Conservation (phyloP, 2,113 vertebrate species). For the Poeciliopsis prolifica region DNA sequence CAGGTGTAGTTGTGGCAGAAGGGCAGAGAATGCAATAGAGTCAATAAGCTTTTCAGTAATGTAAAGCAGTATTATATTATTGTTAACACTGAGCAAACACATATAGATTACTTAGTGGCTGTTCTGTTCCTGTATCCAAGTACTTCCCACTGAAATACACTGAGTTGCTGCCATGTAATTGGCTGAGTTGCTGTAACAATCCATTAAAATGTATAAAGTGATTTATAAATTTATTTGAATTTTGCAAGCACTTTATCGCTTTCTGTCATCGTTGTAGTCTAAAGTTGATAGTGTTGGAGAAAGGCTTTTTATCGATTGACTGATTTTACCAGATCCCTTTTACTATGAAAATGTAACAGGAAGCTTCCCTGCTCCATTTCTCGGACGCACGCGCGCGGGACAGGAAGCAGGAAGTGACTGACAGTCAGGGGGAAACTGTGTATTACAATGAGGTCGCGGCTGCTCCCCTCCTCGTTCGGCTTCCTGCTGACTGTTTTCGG, state of each 20-base stretch:
- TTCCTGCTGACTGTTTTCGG: conserved; percentile 21
- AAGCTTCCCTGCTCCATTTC: not conserved
- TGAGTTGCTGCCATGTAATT: too few relatives aligned
- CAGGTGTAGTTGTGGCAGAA: too few relatives aligned
- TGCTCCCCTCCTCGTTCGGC: conserved; percentile 34
- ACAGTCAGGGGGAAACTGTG: not conserved
- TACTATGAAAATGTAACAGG: conserved; percentile 43
- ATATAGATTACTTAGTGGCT: not conserved
- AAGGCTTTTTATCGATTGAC: too few relatives aligned
- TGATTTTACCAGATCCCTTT: not conserved
- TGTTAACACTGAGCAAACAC: not conserved
- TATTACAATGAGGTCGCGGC: conserved; percentile 48
- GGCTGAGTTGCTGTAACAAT: too few relatives aligned
- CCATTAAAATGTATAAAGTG: too few relatives aligned
- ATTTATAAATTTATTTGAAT: too few relatives aligned
- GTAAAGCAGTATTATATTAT: not conserved
- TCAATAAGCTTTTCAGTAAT: not conserved
- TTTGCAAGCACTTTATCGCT: too few relatives aligned
- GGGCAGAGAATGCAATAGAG: too few relatives aligned
- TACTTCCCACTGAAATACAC: too few relatives aligned
- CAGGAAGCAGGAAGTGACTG: conserved; percentile 48
- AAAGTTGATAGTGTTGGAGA: too few relatives aligned
- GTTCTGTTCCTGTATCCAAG: not conserved
- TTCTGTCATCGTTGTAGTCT: too few relatives aligned
- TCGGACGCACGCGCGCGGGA: not conserved